Evolutionary conservation across 2,888 invertebrate genomes (phyloP), one percentile per base, ranked within the genome.

Genomic region (Zootermopsis nevadensis): DNA sequence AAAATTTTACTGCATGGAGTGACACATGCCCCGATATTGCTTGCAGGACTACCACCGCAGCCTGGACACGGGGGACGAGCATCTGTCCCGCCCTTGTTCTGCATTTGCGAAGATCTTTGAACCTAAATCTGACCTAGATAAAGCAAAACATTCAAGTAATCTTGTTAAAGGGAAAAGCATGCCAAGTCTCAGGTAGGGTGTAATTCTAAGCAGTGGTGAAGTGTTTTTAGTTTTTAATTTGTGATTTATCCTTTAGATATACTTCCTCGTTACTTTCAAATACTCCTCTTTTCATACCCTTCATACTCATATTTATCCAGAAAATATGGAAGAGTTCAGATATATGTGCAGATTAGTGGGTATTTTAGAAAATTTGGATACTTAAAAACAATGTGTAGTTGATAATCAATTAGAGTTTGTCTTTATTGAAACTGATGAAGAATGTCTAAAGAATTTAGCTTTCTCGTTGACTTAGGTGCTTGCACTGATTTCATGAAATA

Each of bases 91-190:
- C 86, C 95, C 94, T 1, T 93, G 93, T 72, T 93, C 95, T 0
- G 93, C 93, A 80, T 92, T 93, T 82, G 93, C 94, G 76, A 94
- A 94, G 86, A 89, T 92, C 80, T 91, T 91, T 24, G 92, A 93
- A 48, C 88, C 88, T 0, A 90, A 91, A 85, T 90, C 91, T 42
- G 91, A 91, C 31, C 91, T 92, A 86, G 88, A 91, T 80, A 91
- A 92, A 85, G 88, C 89, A 86, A 88, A 90, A 66, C 89, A 89
- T 85, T 91, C 92, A 27, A 92, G 93, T 81, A 96, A 96, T 89
- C 91, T 98, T 80, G 95, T 96, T 85, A 97, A 98, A 91, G 98
- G 98, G 85, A 98, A 98, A 91, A 98, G 98, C 91, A 97, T 98
- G 97, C 98, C 98, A 4, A 97, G 97, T 88, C 91, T 98, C 85